Base-by-base conservation (phyloP, 2,888 invertebrate species). In the Mimachlamys varia region DNA sequence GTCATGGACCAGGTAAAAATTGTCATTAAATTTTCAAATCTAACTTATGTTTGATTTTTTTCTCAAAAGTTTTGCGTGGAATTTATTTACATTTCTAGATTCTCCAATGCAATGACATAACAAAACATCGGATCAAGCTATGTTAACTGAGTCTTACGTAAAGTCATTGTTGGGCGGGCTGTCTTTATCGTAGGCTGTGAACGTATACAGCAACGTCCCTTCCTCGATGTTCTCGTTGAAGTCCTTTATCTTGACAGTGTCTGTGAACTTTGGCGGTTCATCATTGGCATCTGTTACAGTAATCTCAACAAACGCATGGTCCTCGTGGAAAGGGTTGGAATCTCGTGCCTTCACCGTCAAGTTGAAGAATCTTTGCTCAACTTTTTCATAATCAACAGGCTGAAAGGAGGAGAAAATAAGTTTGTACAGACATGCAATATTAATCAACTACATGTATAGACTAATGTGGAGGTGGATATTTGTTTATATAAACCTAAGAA, bases 241-340 rank as follows among this genome's bases (percentile, higher is more conserved):
- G 98, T 98, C 7, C 98, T 98, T 97, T 98, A 99, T 93, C 58
- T 93, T 91, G n/a, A 93, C 93, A 88, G 93, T 92, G 15, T 91
- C 91, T 19, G 88, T 27, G 90, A 99, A 99, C 97, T 98, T 98
- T 93, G 99, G 99, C 93, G 99, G 99, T 97, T 99, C 99, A 98
- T 99, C 99, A 98, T 99, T 99, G 97, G 99, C 99, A 97, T 99
- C 99, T 95, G 99, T 99, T 96, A 99, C 99, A 96, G 98, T 99
- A 97, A 99, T 99, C 95, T 99, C 99, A 95, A 99, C 99, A 96
- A 99, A 99, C 88, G 99, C 98, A 93, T 98, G 98, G 96, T 99
- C 99, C 96, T 99, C 92, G 91, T 96, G 96, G 13, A 90, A 90
- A 0, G 95, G 94, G 88, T 96, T 93, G 13, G 94, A 93, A 93